Evolutionary conservation across 1,140 invertebrate species (phyloP), one percentile per base, ranked within the genome.

Genomic region (Drosophila ogumai): DNA sequence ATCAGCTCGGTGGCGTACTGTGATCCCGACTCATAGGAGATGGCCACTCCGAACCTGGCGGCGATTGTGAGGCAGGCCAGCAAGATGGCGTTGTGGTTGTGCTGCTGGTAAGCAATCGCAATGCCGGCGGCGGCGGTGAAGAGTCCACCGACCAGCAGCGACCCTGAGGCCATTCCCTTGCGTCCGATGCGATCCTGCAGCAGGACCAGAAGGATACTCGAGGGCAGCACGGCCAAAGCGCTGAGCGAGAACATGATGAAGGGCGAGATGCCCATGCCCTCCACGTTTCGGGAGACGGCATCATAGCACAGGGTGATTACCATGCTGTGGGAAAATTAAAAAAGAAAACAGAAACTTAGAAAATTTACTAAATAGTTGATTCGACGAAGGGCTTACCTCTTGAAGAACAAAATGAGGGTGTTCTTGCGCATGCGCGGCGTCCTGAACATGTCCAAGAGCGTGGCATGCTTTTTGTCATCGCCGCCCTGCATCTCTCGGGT

Each of bases 1-100:
- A 95, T 94, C 44, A 95, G 91, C 84, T 96, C 95, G 4, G 95
- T 95, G 43, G 95, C 95, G 85, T 96, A 96, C 69, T 95, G 94
- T 44, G 95, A 91, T 75, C 94, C 91, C 10, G 95, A 94, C 79
- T 95, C 94, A 81, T 95, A 96, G 3, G 95, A 94, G 4, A 95
- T 94, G 55, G 95, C 95, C 40, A 96, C 94, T 50, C 94, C 94
- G 54, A 96, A 94, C 59, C 95, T 93, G 17, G 94, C 95, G 38
- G 95, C 88, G 13, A 95, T 93, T 6, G 94, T 94, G 63, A 96
- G 75, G 7, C 84, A 84, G 22, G 93, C 91, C 56, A 94, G 88
- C 9, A 94, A 31, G 32, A 93, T 87, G 46, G 91, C 91, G 73
- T 92, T 92, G 49, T 92, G 91, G 57, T 69, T 92, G 41, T 92